Percentiles rank a stretch among this genome's conserved stretches.
phyloP scores from a whole-genome alignment of 2,113 vertebrate genomes.

The Pampusana beccarii region DNA sequence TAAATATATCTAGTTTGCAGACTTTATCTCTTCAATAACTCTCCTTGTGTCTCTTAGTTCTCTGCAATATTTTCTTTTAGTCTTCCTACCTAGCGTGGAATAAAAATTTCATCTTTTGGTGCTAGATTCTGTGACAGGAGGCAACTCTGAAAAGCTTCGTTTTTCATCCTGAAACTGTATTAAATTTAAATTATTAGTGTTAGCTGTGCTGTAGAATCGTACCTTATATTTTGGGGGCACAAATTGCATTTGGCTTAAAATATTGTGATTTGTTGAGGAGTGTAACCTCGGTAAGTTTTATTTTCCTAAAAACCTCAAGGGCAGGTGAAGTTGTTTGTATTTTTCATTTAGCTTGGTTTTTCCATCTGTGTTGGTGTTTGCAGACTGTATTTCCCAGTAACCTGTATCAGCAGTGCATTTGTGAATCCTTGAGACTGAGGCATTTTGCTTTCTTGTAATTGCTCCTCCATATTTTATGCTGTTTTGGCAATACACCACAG shows the following conservation, averaged over 20 bases:
- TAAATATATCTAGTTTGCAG: not conserved
- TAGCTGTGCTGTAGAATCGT: not conserved
- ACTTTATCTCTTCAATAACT: not conserved
- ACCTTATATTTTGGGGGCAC: not conserved
- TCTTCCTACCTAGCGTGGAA: not conserved
- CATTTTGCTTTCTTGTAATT: not conserved
- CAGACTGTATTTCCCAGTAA: not conserved
- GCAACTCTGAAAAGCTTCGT: not conserved
- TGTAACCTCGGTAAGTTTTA: not conserved
- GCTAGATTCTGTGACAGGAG: not conserved
- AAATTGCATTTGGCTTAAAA: not conserved
- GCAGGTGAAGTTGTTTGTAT: not conserved
- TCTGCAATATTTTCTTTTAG: not conserved
- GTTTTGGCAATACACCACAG: not conserved
- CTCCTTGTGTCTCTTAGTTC: not conserved
- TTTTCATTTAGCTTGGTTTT: not conserved
- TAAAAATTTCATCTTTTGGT: not conserved
- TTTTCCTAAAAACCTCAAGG: not conserved
- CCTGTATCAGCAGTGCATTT: not conserved
- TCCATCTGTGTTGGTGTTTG: not conserved
- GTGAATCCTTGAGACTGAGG: not conserved
- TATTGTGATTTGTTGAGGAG: not conserved
- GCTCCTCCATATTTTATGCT: rapidly evolving
- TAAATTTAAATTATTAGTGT: not conserved
- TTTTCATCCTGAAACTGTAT: not conserved